Conservation (phyloP, 2,888 invertebrate species). For the Saturnia pavonia region DNA sequence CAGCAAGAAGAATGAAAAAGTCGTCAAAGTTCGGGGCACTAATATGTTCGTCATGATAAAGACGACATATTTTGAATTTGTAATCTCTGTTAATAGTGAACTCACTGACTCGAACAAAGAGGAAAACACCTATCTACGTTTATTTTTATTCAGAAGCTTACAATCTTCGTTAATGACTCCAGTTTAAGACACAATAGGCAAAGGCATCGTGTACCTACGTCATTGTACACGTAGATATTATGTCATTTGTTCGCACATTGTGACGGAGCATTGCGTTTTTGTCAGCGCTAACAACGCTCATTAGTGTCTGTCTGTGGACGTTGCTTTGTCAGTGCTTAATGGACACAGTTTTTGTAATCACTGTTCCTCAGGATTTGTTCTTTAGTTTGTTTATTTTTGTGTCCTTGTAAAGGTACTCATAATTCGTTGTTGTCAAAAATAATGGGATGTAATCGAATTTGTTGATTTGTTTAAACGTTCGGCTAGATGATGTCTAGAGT, state of each 20-base stretch:
- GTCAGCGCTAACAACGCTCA: conserved; percentile 44
- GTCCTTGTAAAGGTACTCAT: background rate
- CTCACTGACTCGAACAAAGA: background rate
- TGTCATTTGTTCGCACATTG: conserved; percentile 29
- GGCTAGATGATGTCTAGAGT: background rate
- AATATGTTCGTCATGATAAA: background rate
- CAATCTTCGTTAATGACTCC: conserved; percentile 4
- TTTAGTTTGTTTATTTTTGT: conserved; percentile 10
- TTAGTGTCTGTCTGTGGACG: conserved; percentile 38
- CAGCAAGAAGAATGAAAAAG: background rate
- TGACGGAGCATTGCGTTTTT: conserved; percentile 36
- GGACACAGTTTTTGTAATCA: conserved; percentile 20
- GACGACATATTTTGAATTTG: background rate
- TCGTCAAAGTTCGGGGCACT: background rate
- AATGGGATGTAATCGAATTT: conserved; percentile 45
- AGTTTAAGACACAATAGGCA: conserved; percentile 4
- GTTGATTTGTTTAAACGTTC: background rate
- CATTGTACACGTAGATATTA: conserved; percentile 24
- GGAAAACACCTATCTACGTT: background rate
- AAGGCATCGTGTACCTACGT: conserved; percentile 11
- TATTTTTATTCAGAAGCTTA: conserved; percentile 1
- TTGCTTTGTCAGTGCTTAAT: conserved; percentile 18
- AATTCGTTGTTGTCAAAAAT: conserved; percentile 28
- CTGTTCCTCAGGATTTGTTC: conserved; percentile 10
- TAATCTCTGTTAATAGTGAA: background rate